phyloP scores from a whole-genome alignment of 2,888 invertebrate genomes.

The Acronicta aceris region DNA sequence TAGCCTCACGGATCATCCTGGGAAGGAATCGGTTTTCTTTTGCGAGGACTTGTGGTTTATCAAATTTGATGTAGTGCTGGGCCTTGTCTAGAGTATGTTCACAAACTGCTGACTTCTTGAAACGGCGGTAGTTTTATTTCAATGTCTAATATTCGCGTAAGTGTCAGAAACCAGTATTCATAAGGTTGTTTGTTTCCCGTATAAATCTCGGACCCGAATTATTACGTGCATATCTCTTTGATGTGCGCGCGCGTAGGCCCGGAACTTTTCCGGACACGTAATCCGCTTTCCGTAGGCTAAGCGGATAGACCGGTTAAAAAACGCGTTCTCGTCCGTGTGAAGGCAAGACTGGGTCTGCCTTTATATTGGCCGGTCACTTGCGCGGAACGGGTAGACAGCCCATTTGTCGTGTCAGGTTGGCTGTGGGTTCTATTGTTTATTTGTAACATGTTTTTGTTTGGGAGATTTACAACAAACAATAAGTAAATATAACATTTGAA shows the following conservation, averaged over 20 bases:
- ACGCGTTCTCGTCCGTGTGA: constrained; percentile 30
- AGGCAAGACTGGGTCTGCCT: constrained; percentile 20
- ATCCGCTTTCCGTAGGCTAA: constrained; percentile 27
- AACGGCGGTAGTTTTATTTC: too few species aligned
- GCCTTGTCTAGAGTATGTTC: too few species aligned
- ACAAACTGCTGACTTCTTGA: too few species aligned
- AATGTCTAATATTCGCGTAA: too few species aligned
- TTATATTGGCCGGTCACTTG: constrained; percentile 40
- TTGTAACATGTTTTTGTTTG: constrained; percentile 5
- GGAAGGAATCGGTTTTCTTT: too few species aligned
- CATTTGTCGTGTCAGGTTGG: constrained; percentile 35
- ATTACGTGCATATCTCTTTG: constrained; percentile 40
- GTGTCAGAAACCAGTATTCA: too few species aligned
- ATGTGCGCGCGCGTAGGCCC: constrained; percentile 28
- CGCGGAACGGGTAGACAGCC: constrained; percentile 38
- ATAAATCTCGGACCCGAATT: constrained; percentile 36
- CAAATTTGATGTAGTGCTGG: too few species aligned
- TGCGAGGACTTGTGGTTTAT: too few species aligned
- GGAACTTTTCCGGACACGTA: constrained; percentile 35
- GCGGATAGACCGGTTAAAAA: constrained; percentile 40
- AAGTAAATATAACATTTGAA: not conserved
- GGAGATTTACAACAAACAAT: not conserved
- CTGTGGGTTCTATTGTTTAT: constrained; percentile 8
- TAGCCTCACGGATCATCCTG: too few species aligned
- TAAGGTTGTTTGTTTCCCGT: constrained; percentile 21